Evolutionary conservation across 2,113 vertebrate species (phyloP), one percentile per base, ranked within the genome.

Genomic region (Salminus brasiliensis): DNA sequence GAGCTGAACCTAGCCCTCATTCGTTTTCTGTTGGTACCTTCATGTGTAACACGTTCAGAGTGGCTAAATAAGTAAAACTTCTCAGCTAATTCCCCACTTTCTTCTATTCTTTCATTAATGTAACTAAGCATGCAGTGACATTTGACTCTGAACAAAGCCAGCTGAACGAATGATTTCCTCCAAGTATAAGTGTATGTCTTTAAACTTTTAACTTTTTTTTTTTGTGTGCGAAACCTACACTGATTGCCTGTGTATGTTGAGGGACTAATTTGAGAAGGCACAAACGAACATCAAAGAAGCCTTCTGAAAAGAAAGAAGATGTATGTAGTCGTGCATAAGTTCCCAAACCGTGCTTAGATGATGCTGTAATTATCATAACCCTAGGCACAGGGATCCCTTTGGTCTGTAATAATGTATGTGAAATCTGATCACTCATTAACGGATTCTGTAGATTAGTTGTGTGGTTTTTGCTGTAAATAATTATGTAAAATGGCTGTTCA

Each of bases 351-450:
- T 91, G 84, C 82, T 90, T n/a, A 67, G 85, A 81, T 68, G 49
- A 77, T 83, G 84, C 86, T 83, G 81, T 82, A 87, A 87, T 81
- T 88, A 88, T 74, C 32, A 69, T 57, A 62, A 74, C 23, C 55
- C 55, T 74, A 23, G 57, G 62, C 66, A 57, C 74, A 83, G 76
- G 78, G 65, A 84, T 83, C 85, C 65, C 84, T 83, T 84, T 81
- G 81, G 81, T 86, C 79, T 81, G 86, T 88, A 88, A 81, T 86
- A 74, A 59, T 91, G 85, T 92, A 83, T 90, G 88, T 91, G 84
- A 91, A 91, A 88, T 91, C 85, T 90, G 91, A 89, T 90, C 93
- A 94, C 94, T 94, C 93, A 93, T 93, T 91, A 92, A 88, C 88
- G 90, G 9, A 89, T 91, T 77, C 91, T 87, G 85, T 91, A 91